Conservation (phyloP, 2,888 invertebrate species). For the Phalera bucephala region DNA sequence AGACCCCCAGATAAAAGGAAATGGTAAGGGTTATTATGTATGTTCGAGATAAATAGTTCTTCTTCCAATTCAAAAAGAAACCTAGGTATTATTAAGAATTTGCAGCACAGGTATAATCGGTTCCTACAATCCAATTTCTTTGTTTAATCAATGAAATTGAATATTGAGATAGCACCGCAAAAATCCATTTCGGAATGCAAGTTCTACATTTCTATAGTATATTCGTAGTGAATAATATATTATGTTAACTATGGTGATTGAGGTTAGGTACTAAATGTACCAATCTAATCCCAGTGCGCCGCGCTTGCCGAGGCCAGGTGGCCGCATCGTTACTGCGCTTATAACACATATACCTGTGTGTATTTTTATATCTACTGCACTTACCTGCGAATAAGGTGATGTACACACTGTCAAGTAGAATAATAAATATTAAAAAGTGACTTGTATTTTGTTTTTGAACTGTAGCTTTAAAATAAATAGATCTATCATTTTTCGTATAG, state of each 20-base stretch:
- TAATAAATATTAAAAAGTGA: neutral
- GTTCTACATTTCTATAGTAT: slow-evolving; percentile 35
- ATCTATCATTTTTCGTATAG: no score
- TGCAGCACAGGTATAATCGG: slow-evolving; percentile 42
- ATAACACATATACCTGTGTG: neutral
- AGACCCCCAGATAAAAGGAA: no score
- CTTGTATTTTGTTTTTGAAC: no score
- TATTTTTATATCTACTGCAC: neutral
- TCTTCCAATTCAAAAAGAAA: no score
- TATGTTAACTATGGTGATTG: slow-evolving; percentile 69
- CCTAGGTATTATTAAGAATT: no score
- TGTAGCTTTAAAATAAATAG: no score
- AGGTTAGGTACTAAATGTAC: slow-evolving; percentile 29
- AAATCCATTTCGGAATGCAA: slow-evolving; percentile 50
- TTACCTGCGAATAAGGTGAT: neutral
- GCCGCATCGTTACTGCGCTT: slow-evolving; percentile 26
- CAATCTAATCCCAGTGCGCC: slow-evolving; percentile 67
- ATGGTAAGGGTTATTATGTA: no score
- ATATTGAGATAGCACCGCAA: slow-evolving; percentile 63
- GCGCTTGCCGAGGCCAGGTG: slow-evolving; percentile 58
- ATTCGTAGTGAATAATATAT: slow-evolving; percentile 53
- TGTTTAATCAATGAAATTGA: slow-evolving; percentile 69
- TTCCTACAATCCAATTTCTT: slow-evolving; percentile 62
- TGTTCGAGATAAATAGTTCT: no score
- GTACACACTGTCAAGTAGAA: neutral